phyloP scores from a whole-genome alignment of 1,140 invertebrate species.

The Drosophila punjabiensis region DNA sequence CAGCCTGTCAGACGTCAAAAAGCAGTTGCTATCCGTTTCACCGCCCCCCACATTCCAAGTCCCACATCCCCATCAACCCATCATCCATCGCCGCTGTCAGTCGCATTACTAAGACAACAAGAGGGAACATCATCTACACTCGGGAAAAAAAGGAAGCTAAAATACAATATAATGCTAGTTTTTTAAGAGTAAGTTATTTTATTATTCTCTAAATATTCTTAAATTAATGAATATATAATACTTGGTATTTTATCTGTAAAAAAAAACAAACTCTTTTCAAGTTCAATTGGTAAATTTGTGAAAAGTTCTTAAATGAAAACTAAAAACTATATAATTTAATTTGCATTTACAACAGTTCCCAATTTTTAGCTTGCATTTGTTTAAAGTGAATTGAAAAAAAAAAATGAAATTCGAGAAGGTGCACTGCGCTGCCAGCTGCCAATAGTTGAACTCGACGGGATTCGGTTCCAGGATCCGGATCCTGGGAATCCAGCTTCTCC shows the following conservation, averaged over 20 bases:
- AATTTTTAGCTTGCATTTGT: background rate
- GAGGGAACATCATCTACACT: constrained; percentile 19
- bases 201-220: too few relatives aligned
- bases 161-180: background rate
- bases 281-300: background rate
- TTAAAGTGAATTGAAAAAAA: too few relatives aligned
- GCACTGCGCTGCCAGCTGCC: too few relatives aligned
- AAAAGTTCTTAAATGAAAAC: background rate
- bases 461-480: too few relatives aligned
- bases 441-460: too few relatives aligned
- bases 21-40: constrained; percentile 62
- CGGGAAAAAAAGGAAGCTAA: background rate
- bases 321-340: background rate
- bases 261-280: too few relatives aligned
- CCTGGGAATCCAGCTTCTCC: constrained; percentile 5
- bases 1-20: constrained; percentile 63
- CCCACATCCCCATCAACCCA: constrained; percentile 15
- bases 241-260: background rate
- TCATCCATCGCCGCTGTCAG: constrained; percentile 48
- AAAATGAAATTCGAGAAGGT: too few relatives aligned
- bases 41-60: background rate
- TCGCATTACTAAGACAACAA: constrained; percentile 56
- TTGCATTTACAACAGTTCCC: background rate
- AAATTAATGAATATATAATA: fast-evolving
- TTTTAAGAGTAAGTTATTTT: too few relatives aligned